Evolutionary conservation across 2,888 invertebrate species (phyloP), one percentile per base, ranked within the genome.

Genomic region (Synanthedon myopaeformis): DNA sequence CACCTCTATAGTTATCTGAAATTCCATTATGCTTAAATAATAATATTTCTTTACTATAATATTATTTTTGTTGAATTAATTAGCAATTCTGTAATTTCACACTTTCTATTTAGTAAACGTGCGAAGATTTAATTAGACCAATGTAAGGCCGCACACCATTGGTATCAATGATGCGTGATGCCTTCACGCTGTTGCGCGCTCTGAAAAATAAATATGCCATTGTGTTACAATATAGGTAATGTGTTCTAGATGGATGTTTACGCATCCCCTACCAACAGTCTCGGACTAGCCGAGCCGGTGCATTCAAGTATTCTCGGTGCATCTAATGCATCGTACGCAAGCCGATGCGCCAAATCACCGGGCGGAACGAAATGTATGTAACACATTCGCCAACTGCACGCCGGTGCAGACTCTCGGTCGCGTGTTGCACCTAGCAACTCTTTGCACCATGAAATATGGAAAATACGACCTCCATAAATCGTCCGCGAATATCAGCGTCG

Each of bases 381-480:
- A 64, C 72, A 72, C 79, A 72, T 71, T 76, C 68, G 70, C 70
- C 62, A 64, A 67, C 69, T 72, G 74, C 76, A 71, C 71, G 66
- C 65, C 76, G 67, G 66, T 69, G 67, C 78, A 72, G 70, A 63
- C 75, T 72, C 69, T 76, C 69, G 65, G 68, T 69, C 74, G 78
- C 73, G 75, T 73, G 72, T 70, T 74, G 68, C 70, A 74, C 67
- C 66, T 69, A 59, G 65, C 66, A 63, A 63, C 64, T 58, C 65
- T 68, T 60, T 71, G 71, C 70, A 79, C 70, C 70, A 88, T 88
- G 88, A 88, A 87, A 75, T 75, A 88, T 79, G 88, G 88, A 70
- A 88, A 88, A 79, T 88, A 88, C 73, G 76, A 85, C 74, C 78
- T 88, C 60, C 76, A 82, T 70, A 87, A 87, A 73, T 82, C 79